Evolutionary conservation across 1,140 invertebrate genomes (phyloP), one percentile per base, ranked within the genome.

Genomic region (Meloidogyne exigua): DNA sequence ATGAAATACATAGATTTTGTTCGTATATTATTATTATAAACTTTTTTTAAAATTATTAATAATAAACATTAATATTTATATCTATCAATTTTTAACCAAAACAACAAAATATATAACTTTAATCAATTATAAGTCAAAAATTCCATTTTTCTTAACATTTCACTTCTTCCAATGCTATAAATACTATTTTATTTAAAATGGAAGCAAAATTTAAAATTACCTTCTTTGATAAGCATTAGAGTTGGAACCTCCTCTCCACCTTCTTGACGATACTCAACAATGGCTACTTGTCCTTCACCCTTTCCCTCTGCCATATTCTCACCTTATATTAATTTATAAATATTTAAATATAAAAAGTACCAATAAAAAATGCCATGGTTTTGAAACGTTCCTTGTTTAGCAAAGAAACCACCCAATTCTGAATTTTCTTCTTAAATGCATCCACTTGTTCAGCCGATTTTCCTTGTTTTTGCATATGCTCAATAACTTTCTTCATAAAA

Each of bases 141-240:
- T 9, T n/a, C 49, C 49, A 57, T n/a, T n/a, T n/a, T 49, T 49
- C 44, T 57, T 7, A 57, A n/a, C 49, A 57, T n/a, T 57, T 57
- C 18, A 57, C 49, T 57, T 57, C 49, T 57, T 57, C 49, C 49
- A 57, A 21, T n/a, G 49, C 49, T 57, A n/a, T 18, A 57, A 57
- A 57, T 18, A 18, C 18, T 49, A 57, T n/a, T n/a, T n/a, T 15
- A 21, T 57, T n/a, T n/a, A 57, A 57, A 57, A n/a, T n/a, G 4
- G n/a, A 57, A 7, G 7, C 5, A 57, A 57, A 57, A 57, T 44
- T 96, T 94, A 71, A 92, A 91, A 67, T 97, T 90, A 76, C 94
- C 95, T 87, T 96, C 94, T 89, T 96, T 97, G 89, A 95, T 95
- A 88, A 95, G 95, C 92, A 95, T 94, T 84, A 97, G 89, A 74